Evolutionary conservation across 2,113 vertebrate genomes (phyloP), one percentile per base, ranked within the genome.

Genomic region (Brachyhypopomus gauderio): DNA sequence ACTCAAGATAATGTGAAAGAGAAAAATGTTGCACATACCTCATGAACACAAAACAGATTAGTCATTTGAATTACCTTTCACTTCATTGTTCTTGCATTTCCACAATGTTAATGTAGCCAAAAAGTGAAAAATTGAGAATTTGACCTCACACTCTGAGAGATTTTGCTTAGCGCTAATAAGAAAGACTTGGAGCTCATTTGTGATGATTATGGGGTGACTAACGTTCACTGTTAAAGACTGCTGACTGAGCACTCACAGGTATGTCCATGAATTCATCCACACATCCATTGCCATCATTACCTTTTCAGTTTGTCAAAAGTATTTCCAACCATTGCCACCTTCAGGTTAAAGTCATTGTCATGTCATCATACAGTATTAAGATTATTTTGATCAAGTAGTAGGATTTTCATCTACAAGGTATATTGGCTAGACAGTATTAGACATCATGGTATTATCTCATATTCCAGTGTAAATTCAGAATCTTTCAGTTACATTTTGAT

Each of bases 121-220:
- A 86, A 56, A n/a, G 86, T 8, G 77, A 91, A 92, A 83, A 86
- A 92, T 12, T 67, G 81, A 1, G 92, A 94, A 77, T 83, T 88
- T 19, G 90, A 93, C 80, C 92, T 93, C 27, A 91, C 93, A 58
- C 90, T 96, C 79, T 96, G 93, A 94, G 95, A 97, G 76, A 73
- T 96, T 36, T 79, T 97, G 82, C 76, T 96, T 30, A 92, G 94
- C 0, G 92, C 95, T 3, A 92, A 97, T 36, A 95, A 83, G 66
- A 96, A 90, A 84, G 95, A 97, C 86, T 97, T 96, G 5, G 96
- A 97, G 88, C 85, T 83, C 34, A 94, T 97, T 81, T 97, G 95
- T 85, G 0, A 91, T 0, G 92, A 96, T 81, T 94, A 93, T 8
- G 95, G 95, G 67, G 89, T 96, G 64, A 94, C 90, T 0, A 92